Conservation (phyloP, 2,113 vertebrate species). For the Elaphurus davidianus region DNA sequence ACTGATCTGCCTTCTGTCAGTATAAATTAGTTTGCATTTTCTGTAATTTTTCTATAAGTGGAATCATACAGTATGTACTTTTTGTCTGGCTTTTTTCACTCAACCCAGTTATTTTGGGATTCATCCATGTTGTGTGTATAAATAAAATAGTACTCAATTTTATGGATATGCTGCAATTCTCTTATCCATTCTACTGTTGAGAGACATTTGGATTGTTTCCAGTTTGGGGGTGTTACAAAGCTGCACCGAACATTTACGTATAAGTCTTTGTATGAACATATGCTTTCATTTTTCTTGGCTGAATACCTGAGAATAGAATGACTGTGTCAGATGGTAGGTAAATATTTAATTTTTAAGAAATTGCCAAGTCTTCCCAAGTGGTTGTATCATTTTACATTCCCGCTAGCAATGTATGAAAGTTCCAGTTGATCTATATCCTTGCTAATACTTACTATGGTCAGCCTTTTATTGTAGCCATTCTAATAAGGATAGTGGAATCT, state of each 20-base stretch:
- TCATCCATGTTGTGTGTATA: not conserved
- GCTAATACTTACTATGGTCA: not conserved
- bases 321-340: not conserved
- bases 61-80: not conserved
- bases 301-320: not conserved
- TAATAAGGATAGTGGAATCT: conserved; percentile 11
- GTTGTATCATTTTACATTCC: not conserved
- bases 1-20: not conserved
- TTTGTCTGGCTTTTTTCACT: not conserved
- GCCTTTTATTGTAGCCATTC: conserved; percentile 20
- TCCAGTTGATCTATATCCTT: not conserved
- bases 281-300: not conserved
- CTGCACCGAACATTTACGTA: not conserved
- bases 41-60: not conserved
- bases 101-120: not conserved
- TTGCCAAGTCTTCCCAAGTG: not conserved
- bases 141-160: not conserved
- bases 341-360: not conserved
- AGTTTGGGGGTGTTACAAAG: not conserved
- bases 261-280: not conserved
- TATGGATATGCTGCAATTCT: not conserved
- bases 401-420: not conserved
- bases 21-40: not conserved
- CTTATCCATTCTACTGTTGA: not conserved
- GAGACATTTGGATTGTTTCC: not conserved